phyloP scores from a whole-genome alignment of 2,797 vertebrate species.

The Botia almorhae region DNA sequence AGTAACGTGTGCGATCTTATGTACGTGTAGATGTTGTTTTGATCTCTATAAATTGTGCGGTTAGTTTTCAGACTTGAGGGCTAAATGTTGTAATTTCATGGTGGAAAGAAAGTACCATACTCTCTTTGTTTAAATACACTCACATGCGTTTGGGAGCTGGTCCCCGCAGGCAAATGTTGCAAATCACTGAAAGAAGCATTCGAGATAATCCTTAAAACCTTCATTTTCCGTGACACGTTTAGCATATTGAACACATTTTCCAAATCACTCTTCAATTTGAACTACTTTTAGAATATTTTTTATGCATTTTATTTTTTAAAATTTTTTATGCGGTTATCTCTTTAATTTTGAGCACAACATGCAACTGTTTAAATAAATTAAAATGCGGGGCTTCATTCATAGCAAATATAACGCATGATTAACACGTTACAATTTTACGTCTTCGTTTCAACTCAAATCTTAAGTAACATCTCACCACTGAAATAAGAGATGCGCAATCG shows the following conservation, averaged over 20 bases:
- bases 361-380: background rate
- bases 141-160: background rate
- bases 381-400: background rate
- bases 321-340: background rate
- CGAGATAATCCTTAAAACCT: background rate
- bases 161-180: background rate
- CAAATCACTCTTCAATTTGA: too few relatives aligned
- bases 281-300: too few relatives aligned
- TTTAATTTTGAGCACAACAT: background rate
- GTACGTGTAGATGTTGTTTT: background rate
- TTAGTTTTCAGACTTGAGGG: background rate
- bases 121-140: background rate
- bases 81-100: background rate
- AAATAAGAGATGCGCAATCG: conserved; percentile 25
- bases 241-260: background rate
- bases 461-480: conserved; percentile 19
- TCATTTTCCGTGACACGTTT: background rate
- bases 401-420: conserved; percentile 6
- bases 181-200: background rate
- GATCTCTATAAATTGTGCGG: background rate
- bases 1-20: background rate
- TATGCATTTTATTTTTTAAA: too few relatives aligned
- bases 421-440: conserved; percentile 20
- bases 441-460: conserved; percentile 21
- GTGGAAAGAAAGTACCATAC: background rate